Base-by-base conservation (phyloP, 23 tunicate genomes). In the Clavelina lepadiformis region DNA sequence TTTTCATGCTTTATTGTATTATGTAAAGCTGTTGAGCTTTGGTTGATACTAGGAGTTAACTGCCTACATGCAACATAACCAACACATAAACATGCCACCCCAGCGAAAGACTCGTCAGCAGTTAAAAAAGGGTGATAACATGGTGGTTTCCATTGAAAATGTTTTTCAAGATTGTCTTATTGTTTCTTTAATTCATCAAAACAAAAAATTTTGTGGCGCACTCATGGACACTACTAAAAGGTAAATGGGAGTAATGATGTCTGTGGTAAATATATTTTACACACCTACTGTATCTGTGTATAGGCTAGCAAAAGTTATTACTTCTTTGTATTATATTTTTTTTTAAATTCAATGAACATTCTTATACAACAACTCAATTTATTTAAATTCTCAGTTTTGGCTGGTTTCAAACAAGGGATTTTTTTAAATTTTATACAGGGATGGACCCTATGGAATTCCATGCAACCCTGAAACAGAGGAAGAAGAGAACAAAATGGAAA, bases 91-190 rank as follows among this genome's bases (percentile, higher is more conserved):
- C 1, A 75, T 75, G 81, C 67, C 81, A 13, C 62, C 25, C 33
- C 34, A 63, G 35, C 54, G 54, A 33, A 63, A 50, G 46, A 32
- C 41, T 1, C 28, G 44, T 23, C 53, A 56, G 36, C 35, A 49
- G 22, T 32, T 86, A 6, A 76, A 69, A 54, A 72, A 61, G n/a
- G 95, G 95, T 29, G 95, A 86, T 26, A 86, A 86, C 33, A 24
- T 72, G n/a, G 80, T 86, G 55, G 95, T 78, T 29, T 78, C 85
- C 7, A 56, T 86, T 44, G 84, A 86, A 64, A 71, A 86, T 33
- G 69, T 57, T 23, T n/a, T 78, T 28, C 64, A 71, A 22, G 76
- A 78, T 50, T 79, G 86, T 56, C 37, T 86, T 1, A 66, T 86
- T 56, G 95, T 86, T 4, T 71, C 70, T 51, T 35, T 86, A 35